Evolutionary conservation across 2,888 invertebrate species (phyloP).

Genomic region (Plagodis pulveraria): DNA sequence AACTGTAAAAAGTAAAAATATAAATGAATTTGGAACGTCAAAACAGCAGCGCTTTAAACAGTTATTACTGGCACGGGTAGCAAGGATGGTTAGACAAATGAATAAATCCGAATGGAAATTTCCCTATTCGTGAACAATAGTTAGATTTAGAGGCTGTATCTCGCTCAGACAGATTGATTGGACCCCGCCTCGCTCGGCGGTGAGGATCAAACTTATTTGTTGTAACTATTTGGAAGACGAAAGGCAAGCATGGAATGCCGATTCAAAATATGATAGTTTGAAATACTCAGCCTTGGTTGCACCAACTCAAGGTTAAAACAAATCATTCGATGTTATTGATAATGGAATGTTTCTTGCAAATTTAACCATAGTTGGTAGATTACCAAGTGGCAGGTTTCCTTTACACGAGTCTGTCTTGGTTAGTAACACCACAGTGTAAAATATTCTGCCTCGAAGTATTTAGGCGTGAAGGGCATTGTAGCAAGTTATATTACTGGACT

Average conservation of each 20-base stretch:
- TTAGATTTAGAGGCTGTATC: constrained; percentile 84
- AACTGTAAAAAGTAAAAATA: constrained; percentile 25
- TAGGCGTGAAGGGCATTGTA: too few species aligned
- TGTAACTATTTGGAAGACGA: constrained; percentile 32
- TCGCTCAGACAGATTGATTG: constrained; percentile 84
- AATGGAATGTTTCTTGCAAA: too few species aligned
- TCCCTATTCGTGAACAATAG: constrained; percentile 83
- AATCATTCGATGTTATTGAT: too few species aligned
- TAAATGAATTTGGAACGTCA: constrained; percentile 33
- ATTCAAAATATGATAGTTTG: neutral
- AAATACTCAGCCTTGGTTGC: neutral
- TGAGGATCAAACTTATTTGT: constrained; percentile 54
- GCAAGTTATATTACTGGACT: too few species aligned
- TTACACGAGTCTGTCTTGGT: too few species aligned
- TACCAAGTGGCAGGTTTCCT: too few species aligned
- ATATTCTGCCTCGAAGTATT: too few species aligned
- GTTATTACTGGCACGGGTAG: constrained; percentile 62
- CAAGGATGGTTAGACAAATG: constrained; percentile 82
- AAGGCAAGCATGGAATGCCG: constrained; percentile 15
- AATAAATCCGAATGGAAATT: constrained; percentile 84
- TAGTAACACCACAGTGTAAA: too few species aligned
- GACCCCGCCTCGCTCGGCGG: constrained; percentile 65
- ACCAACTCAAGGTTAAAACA: too few species aligned
- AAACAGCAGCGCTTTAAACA: constrained; percentile 51
- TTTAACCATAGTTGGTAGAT: too few species aligned